Percentiles rank a stretch among this genome's conserved stretches.
These are phyloP conservation scores for Dromas ardeola DNA, from an alignment of 2,113 vertebrate genomes.

Conservation along the genomic window DNA sequence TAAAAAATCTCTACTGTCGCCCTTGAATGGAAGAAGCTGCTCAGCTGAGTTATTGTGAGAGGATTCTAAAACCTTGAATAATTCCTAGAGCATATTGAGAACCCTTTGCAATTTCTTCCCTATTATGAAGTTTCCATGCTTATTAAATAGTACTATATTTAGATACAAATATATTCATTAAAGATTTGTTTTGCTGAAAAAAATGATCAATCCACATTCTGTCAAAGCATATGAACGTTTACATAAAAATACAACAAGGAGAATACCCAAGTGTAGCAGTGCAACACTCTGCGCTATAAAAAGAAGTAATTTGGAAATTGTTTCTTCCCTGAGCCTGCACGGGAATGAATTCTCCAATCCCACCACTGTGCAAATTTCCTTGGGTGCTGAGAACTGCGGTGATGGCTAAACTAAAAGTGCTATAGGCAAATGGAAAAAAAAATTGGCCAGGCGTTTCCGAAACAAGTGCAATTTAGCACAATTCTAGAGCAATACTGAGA, in stretches of 20 bases:
- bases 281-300: neutral
- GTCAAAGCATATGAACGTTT: neutral
- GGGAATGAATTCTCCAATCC: neutral
- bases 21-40: neutral
- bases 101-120: neutral
- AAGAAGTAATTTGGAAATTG: neutral
- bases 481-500: fast-evolving
- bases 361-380: neutral
- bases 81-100: neutral
- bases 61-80: neutral
- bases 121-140: neutral
- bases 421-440: neutral
- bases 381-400: neutral
- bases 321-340: neutral
- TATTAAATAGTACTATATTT: neutral
- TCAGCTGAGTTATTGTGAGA: neutral
- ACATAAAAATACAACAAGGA: neutral
- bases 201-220: neutral
- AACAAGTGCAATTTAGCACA: neutral
- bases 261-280: neutral
- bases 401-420: neutral
- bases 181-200: neutral
- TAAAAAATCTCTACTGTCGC: neutral
- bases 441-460: neutral
- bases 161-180: neutral